These are phyloP conservation scores for Ophion ellenae DNA, from an alignment of 2,888 invertebrate species.

Conservation along the genomic window DNA sequence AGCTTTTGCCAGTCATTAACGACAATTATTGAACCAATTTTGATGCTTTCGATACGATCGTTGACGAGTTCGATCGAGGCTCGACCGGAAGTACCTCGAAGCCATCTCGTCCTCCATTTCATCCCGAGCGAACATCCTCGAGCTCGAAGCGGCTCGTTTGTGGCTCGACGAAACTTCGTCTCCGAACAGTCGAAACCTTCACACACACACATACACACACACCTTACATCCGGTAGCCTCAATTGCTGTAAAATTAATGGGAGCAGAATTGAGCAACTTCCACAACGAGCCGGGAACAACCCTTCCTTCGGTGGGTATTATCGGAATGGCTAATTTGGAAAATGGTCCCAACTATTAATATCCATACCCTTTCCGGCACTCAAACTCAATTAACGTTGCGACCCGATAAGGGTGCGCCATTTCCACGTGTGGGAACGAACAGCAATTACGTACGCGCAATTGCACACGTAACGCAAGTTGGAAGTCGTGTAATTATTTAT, in stretches of 20 bases:
- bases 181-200: neutral
- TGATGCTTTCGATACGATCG: slow-evolving; percentile 15
- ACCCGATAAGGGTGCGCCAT: neutral
- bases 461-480: neutral
- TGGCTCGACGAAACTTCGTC: slow-evolving; percentile 3
- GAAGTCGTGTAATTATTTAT: neutral
- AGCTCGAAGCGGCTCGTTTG: neutral
- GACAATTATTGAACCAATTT: slow-evolving; percentile 62
- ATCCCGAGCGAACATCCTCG: slow-evolving; percentile 30
- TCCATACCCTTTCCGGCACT: slow-evolving; percentile 5
- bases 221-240: slow-evolving; percentile 23
- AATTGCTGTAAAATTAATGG: slow-evolving; percentile 61
- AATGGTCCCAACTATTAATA: slow-evolving; percentile 10
- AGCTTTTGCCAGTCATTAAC: slow-evolving; percentile 19
- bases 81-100: slow-evolving; percentile 26
- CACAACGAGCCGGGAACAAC: neutral
- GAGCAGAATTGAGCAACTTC: slow-evolving; percentile 32
- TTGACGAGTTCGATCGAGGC: slow-evolving; percentile 10
- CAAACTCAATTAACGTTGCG: slow-evolving; percentile 5
- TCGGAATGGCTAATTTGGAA: slow-evolving; percentile 40
- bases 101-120: slow-evolving; percentile 40
- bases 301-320: slow-evolving; percentile 30
- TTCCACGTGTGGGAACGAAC: neutral
- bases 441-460: slow-evolving; percentile 9
- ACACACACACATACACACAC: neutral